Evolutionary conservation across 2,113 vertebrate species (phyloP).

Genomic region (Cercopithecus mona): DNA sequence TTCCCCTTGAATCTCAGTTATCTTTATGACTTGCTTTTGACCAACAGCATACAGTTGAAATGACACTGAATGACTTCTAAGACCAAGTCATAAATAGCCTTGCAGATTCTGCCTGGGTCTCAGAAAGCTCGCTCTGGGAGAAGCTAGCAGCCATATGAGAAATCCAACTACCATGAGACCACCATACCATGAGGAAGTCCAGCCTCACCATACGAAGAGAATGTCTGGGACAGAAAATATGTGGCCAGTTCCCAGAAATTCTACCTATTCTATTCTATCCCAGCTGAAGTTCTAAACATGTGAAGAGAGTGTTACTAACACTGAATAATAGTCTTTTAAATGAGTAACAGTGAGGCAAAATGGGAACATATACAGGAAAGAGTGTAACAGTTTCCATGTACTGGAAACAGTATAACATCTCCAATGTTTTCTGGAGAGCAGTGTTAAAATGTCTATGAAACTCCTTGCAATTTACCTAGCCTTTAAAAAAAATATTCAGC

Average conservation of each 20-base stretch:
- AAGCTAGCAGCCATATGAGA: neutral
- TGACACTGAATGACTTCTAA: neutral
- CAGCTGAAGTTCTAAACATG: neutral
- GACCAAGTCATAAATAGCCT: neutral
- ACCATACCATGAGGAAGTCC: neutral
- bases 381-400: neutral
- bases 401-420: neutral
- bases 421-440: neutral
- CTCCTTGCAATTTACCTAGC: neutral
- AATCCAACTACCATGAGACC: neutral
- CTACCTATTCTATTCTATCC: neutral
- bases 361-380: neutral
- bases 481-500: neutral
- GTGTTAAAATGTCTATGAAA: neutral
- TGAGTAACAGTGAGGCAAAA: neutral
- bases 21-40: conserved; percentile 17
- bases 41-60: neutral
- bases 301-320: neutral
- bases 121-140: neutral
- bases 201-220: neutral
- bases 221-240: neutral
- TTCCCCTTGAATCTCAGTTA: neutral
- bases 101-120: neutral
- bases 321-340: neutral
- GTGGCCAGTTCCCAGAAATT: neutral